Evolutionary conservation across 2,113 vertebrate genomes (phyloP).

Genomic region (Melanerpes aurifrons): DNA sequence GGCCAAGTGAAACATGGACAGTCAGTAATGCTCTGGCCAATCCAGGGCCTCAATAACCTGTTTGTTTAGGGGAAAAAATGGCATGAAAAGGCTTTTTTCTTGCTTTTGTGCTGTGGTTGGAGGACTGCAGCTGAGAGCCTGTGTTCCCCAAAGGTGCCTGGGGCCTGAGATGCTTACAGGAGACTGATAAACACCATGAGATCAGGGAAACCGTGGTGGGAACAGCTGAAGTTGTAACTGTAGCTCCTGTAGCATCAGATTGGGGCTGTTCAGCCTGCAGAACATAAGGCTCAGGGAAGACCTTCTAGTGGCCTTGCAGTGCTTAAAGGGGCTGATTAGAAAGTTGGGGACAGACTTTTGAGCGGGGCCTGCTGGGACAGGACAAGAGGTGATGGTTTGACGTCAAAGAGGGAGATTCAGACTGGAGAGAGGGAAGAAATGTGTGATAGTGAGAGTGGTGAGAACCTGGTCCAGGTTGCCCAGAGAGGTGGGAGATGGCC

Average conservation of each 20-base stretch:
- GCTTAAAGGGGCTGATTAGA: background rate
- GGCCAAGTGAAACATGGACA: accelerated
- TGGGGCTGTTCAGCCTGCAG: background rate
- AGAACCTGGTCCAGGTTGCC: background rate
- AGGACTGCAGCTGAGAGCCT: accelerated
- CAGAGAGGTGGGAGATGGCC: background rate
- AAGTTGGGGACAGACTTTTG: background rate
- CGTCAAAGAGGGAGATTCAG: background rate
- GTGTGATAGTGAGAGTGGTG: background rate
- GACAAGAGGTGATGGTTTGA: background rate
- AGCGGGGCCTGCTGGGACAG: background rate
- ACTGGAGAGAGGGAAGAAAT: background rate
- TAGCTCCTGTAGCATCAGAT: background rate
- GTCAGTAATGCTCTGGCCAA: accelerated
- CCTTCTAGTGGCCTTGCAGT: background rate
- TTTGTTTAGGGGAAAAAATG: background rate
- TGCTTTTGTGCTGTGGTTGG: accelerated
- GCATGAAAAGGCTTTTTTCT: accelerated
- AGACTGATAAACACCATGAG: accelerated
- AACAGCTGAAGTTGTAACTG: background rate
- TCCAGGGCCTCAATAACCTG: accelerated
- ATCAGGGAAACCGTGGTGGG: background rate
- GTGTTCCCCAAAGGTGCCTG: accelerated
- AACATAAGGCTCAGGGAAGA: background rate
- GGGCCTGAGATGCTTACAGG: accelerated